Base-by-base conservation (phyloP, 2,888 invertebrate genomes). In the Heteromyza rotundicornis region DNA sequence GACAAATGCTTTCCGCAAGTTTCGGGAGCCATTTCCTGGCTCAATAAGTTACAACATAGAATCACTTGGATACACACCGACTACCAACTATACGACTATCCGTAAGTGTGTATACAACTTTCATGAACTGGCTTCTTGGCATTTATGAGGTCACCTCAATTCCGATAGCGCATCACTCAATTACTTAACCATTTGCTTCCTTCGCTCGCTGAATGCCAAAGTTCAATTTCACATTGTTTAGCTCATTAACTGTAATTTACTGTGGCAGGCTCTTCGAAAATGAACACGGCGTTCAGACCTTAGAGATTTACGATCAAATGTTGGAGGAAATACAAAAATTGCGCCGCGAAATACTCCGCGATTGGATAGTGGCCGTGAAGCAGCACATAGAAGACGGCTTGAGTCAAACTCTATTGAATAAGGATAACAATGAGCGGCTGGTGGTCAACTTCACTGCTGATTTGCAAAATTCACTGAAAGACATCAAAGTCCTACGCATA, bases 401-500 rank as follows among this genome's bases (percentile, higher is more conserved):
- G 66, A 84, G 84, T 0, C 88, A 89, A 70, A 86, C 90, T 8
- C 84, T 92, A 1, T 36, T 77, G 35, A 40, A 59, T 8, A 70
- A 64, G 55, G 59, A 69, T 32, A 84, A 86, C 0, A 84, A 87
- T 55, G 78, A 80, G 0, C 82, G 86, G 47, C 82, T 92, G 2
- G 81, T 84, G 44, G 84, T 90, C 40, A 92, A 92, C 80, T 92
- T 92, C 69, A 88, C 89, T 69, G 57, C 63, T 7, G 58, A 90
- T 89, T 84, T 96, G 44, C 87, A 86, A 49, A 88, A 89, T 67
- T 85, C 92, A 16, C 81, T 96, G n/a, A 87, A 90, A 57, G 95
- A 96, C 84, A 90, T 92, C 32, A 90, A 90, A 61, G 94, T 94
- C 73, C 85, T 95, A 84, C 87, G 88, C 58, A 86, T 89, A 64